Percentiles rank a stretch among this genome's conserved stretches.
These are phyloP conservation scores for Rhea americana DNA, from an alignment of 2,113 vertebrate genomes.

Conservation along the genomic window DNA sequence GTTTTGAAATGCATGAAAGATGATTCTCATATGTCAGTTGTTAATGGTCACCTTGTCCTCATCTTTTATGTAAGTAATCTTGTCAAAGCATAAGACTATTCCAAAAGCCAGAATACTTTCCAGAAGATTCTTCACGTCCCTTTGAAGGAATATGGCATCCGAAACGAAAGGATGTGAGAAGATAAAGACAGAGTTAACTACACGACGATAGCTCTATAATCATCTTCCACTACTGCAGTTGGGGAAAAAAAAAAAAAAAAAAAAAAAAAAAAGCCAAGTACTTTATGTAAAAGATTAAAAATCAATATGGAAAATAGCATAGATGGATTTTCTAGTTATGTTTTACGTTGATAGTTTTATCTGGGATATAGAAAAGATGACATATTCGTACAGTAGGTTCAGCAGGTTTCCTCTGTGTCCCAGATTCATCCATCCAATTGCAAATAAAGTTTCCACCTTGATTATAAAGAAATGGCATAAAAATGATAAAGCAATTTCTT, in stretches of 20 bases:
- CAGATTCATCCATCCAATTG: neutral
- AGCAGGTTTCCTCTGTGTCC: neutral
- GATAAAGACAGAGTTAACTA: neutral
- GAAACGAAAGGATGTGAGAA: neutral
- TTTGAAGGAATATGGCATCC: neutral
- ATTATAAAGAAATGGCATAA: neutral
- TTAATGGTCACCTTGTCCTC: neutral
- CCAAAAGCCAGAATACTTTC: neutral
- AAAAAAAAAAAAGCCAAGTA: neutral
- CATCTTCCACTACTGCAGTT: rapidly evolving
- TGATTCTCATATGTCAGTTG: neutral
- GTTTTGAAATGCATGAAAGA: neutral
- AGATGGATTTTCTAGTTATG: neutral
- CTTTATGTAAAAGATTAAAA: neutral
- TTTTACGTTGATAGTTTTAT: neutral
- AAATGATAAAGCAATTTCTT: neutral
- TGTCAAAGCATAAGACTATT: neutral
- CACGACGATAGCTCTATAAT: neutral
- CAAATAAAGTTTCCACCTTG: neutral
- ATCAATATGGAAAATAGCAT: neutral
- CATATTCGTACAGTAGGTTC: neutral
- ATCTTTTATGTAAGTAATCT: neutral
- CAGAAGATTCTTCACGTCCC: rapidly evolving
- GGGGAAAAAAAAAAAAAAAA: neutral
- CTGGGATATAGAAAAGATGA: neutral